Conservation (phyloP, 2,113 vertebrate species). For the Bucco capensis region DNA sequence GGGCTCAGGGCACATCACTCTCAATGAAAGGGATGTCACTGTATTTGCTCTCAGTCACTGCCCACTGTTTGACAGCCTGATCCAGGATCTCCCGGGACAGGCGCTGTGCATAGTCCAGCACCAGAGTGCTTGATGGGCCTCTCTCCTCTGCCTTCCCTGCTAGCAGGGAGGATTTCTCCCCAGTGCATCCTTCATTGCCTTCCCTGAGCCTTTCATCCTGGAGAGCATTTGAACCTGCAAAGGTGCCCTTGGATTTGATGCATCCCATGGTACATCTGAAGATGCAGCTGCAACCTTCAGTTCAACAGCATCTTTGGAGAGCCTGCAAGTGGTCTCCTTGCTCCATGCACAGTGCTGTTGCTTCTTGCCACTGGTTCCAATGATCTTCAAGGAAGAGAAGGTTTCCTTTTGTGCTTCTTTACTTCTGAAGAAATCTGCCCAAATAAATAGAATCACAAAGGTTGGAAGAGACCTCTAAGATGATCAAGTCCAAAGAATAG, state of each 20-base stretch:
- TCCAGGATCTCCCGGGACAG: constrained; percentile 88
- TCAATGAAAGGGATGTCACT: constrained; percentile 95
- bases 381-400: background rate
- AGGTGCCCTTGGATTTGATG: constrained; percentile 88
- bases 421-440: constrained; percentile 54
- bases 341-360: background rate
- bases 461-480: too few relatives aligned
- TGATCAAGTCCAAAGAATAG: background rate
- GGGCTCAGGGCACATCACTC: constrained; percentile 84
- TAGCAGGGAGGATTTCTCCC: constrained; percentile 74
- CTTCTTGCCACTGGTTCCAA: background rate
- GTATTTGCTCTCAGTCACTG: constrained; percentile 85
- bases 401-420: constrained; percentile 18
- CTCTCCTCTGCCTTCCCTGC: constrained; percentile 32
- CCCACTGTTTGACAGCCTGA: constrained; percentile 89
- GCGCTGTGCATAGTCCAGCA: constrained; percentile 86
- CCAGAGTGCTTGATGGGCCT: constrained; percentile 34
- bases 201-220: constrained; percentile 53
- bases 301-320: constrained; percentile 37
- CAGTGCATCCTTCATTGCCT: background rate
- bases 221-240: constrained; percentile 65
- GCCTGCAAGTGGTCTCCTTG: background rate
- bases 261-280: constrained; percentile 86
- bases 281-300: constrained; percentile 49
- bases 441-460: too few relatives aligned